Conservation (phyloP, 2,888 invertebrate genomes). For the Dicycla oo region DNA sequence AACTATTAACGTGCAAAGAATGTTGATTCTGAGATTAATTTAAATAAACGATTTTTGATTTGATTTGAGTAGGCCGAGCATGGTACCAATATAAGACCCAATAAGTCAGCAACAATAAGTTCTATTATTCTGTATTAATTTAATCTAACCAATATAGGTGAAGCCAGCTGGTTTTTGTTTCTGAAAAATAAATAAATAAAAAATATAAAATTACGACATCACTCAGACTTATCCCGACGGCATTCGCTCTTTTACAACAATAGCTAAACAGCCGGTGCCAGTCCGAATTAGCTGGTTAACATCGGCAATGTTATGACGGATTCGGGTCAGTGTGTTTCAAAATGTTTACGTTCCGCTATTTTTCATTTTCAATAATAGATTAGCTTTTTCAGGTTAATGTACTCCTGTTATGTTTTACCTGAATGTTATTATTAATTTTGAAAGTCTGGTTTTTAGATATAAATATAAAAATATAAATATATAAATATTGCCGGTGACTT, state of each 20-base stretch:
- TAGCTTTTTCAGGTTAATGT: conserved; percentile 23
- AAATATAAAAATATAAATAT: background rate
- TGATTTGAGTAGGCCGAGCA: background rate
- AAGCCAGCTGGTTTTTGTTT: too few relatives aligned
- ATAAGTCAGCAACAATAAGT: too few relatives aligned
- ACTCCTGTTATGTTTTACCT: conserved; percentile 19
- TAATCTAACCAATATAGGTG: too few relatives aligned
- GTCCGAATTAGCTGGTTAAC: conserved; percentile 51
- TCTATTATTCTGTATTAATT: too few relatives aligned
- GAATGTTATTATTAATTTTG: conserved; percentile 11
- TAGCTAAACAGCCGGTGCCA: conserved; percentile 35
- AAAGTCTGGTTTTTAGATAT: background rate
- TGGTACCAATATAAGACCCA: background rate
- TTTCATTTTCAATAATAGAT: conserved; percentile 44
- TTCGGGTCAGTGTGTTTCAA: conserved; percentile 55
- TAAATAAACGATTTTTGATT: background rate
- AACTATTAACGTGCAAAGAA: background rate
- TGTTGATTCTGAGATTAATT: background rate
- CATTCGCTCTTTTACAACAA: conserved; percentile 42
- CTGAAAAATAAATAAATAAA: background rate
- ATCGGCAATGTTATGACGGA: conserved; percentile 64
- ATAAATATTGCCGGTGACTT: background rate
- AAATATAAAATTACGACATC: background rate
- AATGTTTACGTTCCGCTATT: conserved; percentile 50
- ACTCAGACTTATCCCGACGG: background rate